These are phyloP conservation scores for Lindbergichthys nudifrons DNA, from an alignment of 2,797 vertebrate species.

Conservation along the genomic window DNA sequence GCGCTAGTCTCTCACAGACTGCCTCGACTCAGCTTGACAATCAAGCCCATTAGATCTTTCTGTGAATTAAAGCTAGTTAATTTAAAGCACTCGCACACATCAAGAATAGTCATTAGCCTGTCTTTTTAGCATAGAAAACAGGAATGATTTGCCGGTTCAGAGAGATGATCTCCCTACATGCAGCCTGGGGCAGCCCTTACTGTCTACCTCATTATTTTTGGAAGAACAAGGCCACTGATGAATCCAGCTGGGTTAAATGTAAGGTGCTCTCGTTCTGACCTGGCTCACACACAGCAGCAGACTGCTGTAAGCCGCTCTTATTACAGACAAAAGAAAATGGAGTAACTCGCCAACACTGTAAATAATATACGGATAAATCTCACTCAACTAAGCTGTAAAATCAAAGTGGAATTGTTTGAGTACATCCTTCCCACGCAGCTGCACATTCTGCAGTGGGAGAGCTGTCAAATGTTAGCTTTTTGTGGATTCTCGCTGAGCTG, in stretches of 20 bases:
- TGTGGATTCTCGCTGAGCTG: constrained; percentile 67
- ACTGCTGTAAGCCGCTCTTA: constrained; percentile 59
- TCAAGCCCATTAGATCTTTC: constrained; percentile 78
- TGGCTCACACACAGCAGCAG: constrained; percentile 42
- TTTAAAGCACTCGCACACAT: constrained; percentile 79
- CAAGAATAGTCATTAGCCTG: constrained; percentile 76
- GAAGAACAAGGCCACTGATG: constrained; percentile 77
- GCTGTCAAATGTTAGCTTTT: constrained; percentile 70
- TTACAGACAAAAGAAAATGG: constrained; percentile 69
- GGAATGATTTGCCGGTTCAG: constrained; percentile 78
- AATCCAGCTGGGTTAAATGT: constrained; percentile 77
- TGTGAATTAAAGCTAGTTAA: constrained; percentile 79
- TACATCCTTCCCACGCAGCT: constrained; percentile 70
- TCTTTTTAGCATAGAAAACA: constrained; percentile 78
- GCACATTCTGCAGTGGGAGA: constrained; percentile 62
- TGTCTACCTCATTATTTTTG: constrained; percentile 80
- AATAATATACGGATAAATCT: constrained; percentile 70
- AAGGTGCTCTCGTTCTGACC: constrained; percentile 72
- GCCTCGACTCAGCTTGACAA: constrained; percentile 72
- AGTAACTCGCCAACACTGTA: constrained; percentile 49
- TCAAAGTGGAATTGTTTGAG: constrained; percentile 73
- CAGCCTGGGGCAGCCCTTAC: constrained; percentile 71
- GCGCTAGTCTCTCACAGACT: constrained; percentile 59
- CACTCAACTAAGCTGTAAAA: constrained; percentile 65
- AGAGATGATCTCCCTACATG: constrained; percentile 78